Percentiles rank a stretch among this genome's conserved stretches.
Evolutionary conservation across 2,797 vertebrate genomes (phyloP).

Genomic region (Pseudotriccus pelzelni): DNA sequence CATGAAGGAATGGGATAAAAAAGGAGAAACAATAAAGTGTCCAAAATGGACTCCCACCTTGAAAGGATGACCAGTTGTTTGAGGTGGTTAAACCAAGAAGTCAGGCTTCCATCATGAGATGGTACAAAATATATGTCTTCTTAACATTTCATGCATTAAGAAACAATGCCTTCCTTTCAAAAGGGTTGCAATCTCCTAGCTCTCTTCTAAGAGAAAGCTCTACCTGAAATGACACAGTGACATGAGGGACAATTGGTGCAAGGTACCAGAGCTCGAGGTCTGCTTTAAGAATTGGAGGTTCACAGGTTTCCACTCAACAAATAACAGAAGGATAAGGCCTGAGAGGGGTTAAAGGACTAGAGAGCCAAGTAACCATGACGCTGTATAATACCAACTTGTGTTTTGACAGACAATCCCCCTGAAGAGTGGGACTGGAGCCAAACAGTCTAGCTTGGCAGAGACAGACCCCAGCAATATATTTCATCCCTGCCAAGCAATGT

Average conservation of each 20-base stretch:
- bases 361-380: not conserved
- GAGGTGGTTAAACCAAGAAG: not conserved
- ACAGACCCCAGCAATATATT: conserved; percentile 59
- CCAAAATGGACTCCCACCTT: not conserved
- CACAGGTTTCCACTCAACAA: not conserved
- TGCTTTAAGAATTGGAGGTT: not conserved
- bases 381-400: conserved; percentile 49
- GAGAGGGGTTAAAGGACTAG: conserved; percentile 23
- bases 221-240: not conserved
- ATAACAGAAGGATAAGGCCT: not conserved
- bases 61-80: not conserved
- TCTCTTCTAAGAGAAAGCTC: not conserved
- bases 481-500: conserved; percentile 57
- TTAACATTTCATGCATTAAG: not conserved
- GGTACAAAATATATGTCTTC: not conserved
- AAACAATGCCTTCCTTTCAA: not conserved
- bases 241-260: not conserved
- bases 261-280: not conserved
- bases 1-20: not conserved
- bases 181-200: not conserved
- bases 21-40: not conserved
- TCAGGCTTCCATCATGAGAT: not conserved
- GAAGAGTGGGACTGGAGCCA: conserved; percentile 44
- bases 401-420: conserved; percentile 56
- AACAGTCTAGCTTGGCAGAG: conserved; percentile 59